These are phyloP conservation scores for Tupaia chinensis DNA, from an alignment of 2,113 vertebrate species.

Conservation along the genomic window DNA sequence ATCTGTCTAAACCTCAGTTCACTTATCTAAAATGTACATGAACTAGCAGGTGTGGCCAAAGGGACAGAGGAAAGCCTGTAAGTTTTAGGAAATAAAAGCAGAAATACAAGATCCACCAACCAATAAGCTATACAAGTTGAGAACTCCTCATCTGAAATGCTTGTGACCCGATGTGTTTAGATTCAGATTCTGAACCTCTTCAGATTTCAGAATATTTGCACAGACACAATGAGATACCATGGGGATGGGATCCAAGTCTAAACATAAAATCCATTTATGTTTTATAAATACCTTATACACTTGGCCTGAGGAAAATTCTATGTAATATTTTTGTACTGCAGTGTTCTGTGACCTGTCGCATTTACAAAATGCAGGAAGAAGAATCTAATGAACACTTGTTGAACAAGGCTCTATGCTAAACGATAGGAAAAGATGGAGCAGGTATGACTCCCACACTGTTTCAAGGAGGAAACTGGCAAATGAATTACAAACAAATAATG, in stretches of 20 bases:
- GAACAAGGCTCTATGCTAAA: neutral
- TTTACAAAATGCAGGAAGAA: neutral
- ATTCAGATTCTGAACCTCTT: too few relatives aligned
- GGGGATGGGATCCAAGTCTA: too few relatives aligned
- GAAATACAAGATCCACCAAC: neutral
- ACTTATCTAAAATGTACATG: neutral
- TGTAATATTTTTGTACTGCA: too few relatives aligned
- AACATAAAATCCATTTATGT: too few relatives aligned
- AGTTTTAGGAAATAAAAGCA: slow-evolving; percentile 20
- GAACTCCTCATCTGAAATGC: too few relatives aligned
- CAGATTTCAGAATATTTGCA: too few relatives aligned
- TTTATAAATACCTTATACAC: too few relatives aligned
- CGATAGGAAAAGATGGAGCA: neutral
- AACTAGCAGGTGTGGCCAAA: neutral
- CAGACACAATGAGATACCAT: too few relatives aligned
- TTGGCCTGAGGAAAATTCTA: too few relatives aligned
- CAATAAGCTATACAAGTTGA: neutral
- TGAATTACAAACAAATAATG: neutral
- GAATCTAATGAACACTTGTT: neutral
- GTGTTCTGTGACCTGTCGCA: neutral
- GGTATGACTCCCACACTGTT: neutral
- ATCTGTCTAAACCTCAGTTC: neutral
- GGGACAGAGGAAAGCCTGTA: neutral
- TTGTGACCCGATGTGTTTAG: too few relatives aligned
- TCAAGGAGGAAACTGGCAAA: neutral